Base-by-base conservation (phyloP, 2,113 vertebrate genomes). In the Melospiza melodia region DNA sequence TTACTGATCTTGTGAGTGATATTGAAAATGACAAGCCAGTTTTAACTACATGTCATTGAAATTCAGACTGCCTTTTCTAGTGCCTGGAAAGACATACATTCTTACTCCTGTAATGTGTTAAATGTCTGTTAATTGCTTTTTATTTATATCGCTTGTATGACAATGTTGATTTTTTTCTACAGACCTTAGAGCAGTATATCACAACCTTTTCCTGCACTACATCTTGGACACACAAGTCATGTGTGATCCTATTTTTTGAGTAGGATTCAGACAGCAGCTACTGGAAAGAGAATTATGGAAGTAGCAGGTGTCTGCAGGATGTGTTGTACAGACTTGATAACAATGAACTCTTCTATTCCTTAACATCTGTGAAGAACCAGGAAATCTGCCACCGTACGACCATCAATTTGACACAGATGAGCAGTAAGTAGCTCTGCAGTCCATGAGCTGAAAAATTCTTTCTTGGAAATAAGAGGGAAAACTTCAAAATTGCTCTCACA, bases 1-100 rank as follows among this genome's bases (percentile, higher is more conserved):
- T 96, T 96, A 94, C 43, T 73, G 59, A 82, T 92, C 61, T 86
- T 63, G 6, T 73, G 57, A 87, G 78, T 23, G 63, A 74, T 77
- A 41, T 0, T 57, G 84, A 69, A 91, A 93, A 73, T 33, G 63
- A 68, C 55, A 67, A 69, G 58, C 33, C 43, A 67, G 51, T 79
- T 75, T 69, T 55, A 92, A 55, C 55, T 78, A 51, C 16, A 2
- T 55, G 83, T 58, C 54, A 43, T 59, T 93, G 67, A 76, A 82
- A 82, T 69, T 94, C 75, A 84, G 81, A 55, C 63, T 72, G 80
- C 69, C 57, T 89, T 89, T 83, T 92, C 69, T 77, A 86, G 94
- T 93, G 93, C 85, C 94, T 97, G 80, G 39, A 30, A 78, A 65
- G 86, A 93, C 19, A 7, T 20, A 39, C 10, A 20, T 80, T 71